Conservation (phyloP, 2,888 invertebrate species). For the Cinara cedri region DNA sequence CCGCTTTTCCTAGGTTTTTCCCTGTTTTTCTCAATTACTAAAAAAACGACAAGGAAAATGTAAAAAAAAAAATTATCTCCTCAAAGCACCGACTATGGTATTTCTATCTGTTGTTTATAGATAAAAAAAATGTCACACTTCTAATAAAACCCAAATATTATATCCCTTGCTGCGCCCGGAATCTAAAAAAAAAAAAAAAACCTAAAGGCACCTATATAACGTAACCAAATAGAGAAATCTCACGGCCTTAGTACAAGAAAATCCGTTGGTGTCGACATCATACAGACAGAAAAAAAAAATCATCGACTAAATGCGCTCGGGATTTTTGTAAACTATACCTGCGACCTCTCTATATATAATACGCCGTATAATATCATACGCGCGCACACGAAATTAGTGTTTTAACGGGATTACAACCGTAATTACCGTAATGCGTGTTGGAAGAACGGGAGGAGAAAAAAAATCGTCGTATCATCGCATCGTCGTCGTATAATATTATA, state of each 20-base stretch:
- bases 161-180: background rate
- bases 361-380: background rate
- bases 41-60: too few species aligned
- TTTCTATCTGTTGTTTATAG: too few species aligned
- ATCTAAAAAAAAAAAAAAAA: background rate
- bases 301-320: too few species aligned
- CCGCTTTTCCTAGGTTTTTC: too few species aligned
- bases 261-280: background rate
- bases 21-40: too few species aligned
- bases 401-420: constrained; percentile 4
- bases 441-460: background rate
- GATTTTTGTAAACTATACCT: too few species aligned
- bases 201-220: background rate
- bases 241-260: background rate
- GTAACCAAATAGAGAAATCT: background rate
- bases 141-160: too few species aligned
- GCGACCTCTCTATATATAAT: too few species aligned
- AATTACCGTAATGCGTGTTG: background rate
- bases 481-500: too few species aligned
- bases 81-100: too few species aligned
- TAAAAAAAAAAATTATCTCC: too few species aligned
- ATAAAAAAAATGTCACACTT: too few species aligned
- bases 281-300: background rate
- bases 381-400: background rate
- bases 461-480: background rate